These are phyloP conservation scores for Zhengitettix transpicula DNA, from an alignment of 2,888 invertebrate species.

Conservation along the genomic window DNA sequence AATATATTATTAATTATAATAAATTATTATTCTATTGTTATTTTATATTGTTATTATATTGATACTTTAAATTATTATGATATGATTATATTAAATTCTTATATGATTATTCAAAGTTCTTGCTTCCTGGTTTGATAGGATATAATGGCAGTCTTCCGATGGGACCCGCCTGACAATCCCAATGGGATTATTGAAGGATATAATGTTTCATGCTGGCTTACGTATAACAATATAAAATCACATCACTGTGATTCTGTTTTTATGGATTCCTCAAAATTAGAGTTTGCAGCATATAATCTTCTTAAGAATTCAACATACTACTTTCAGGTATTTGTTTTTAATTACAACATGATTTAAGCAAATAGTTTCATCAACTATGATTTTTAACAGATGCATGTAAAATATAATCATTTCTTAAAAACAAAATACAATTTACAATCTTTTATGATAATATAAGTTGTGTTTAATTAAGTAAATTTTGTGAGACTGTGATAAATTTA, in stretches of 20 bases:
- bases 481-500: neutral
- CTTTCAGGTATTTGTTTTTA: constrained; percentile 35
- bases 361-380: too few species aligned
- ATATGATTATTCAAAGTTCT: neutral
- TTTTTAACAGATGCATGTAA: too few species aligned
- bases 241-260: constrained; percentile 34
- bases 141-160: constrained; percentile 43
- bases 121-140: constrained; percentile 2
- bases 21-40: too few species aligned
- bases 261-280: constrained; percentile 32
- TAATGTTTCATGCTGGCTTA: constrained; percentile 50
- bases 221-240: constrained; percentile 24
- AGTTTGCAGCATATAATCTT: constrained; percentile 39
- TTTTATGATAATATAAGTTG: neutral
- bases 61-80: neutral
- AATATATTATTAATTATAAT: too few species aligned
- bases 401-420: too few species aligned
- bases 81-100: too few species aligned
- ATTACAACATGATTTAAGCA: neutral
- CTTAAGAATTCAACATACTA: constrained; percentile 45
- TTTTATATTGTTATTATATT: too few species aligned
- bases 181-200: constrained; percentile 65
- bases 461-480: neutral
- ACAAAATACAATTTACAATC: neutral
- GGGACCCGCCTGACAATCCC: constrained; percentile 56